Evolutionary conservation across 2,797 vertebrate genomes (phyloP).

Genomic region (Botia kubotai): DNA sequence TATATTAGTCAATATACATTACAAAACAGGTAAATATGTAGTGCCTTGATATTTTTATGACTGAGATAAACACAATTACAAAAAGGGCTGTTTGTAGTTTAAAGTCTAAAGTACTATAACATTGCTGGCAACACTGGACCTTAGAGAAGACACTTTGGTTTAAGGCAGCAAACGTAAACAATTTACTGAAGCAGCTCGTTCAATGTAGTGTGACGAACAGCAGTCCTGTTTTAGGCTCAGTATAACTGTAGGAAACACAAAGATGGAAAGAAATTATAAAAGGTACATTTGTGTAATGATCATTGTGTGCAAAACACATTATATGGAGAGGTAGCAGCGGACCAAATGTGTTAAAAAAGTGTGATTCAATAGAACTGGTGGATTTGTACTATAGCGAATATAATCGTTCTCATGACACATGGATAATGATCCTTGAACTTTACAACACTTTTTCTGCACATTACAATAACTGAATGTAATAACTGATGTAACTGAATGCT

Average conservation of each 20-base stretch:
- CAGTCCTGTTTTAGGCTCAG: constrained; percentile 89
- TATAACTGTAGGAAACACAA: constrained; percentile 77
- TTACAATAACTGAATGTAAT: too few species aligned
- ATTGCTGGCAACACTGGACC: neutral
- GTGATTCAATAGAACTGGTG: too few species aligned
- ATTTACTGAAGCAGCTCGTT: constrained; percentile 64
- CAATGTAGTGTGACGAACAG: constrained; percentile 86
- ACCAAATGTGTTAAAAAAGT: too few species aligned
- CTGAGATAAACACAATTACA: neutral
- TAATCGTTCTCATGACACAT: too few species aligned
- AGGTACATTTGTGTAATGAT: too few species aligned
- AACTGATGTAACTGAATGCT: too few species aligned
- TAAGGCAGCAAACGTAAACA: constrained; percentile 16
- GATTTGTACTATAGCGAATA: too few species aligned
- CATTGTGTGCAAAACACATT: too few species aligned
- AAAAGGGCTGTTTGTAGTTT: neutral
- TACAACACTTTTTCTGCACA: too few species aligned
- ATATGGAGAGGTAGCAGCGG: too few species aligned
- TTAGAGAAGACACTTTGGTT: constrained; percentile 22
- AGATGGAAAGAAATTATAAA: constrained; percentile 16
- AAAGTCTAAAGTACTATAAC: neutral
- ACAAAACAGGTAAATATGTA: constrained; percentile 22
- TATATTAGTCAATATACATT: constrained; percentile 7
- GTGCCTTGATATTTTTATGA: constrained; percentile 14
- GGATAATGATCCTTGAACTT: too few species aligned